These are phyloP conservation scores for Metalampra italica DNA, from an alignment of 2,888 invertebrate species.

Conservation along the genomic window DNA sequence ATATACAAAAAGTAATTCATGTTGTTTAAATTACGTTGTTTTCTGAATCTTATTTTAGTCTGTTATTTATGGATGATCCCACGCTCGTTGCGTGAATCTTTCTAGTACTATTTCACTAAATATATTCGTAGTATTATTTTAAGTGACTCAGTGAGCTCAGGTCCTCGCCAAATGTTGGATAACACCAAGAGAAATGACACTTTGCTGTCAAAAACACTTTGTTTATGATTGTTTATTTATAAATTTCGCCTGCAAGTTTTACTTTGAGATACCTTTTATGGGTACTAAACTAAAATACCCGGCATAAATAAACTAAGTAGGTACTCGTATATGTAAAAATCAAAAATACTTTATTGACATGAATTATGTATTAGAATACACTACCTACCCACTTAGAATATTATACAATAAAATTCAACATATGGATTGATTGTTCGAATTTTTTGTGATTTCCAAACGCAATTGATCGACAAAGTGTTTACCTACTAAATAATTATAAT, in stretches of 20 bases:
- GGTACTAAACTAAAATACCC: too few species aligned
- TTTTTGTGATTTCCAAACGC: too few species aligned
- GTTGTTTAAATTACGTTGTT: conserved; percentile 9
- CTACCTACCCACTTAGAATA: too few species aligned
- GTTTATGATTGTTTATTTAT: conserved; percentile 20
- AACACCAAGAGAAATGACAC: conserved; percentile 3
- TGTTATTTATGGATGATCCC: conserved; percentile 35
- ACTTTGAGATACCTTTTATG: too few species aligned
- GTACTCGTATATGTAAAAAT: not conserved
- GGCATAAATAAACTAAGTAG: too few species aligned
- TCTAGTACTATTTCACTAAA: conserved; percentile 18
- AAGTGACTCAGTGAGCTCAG: conserved; percentile 18
- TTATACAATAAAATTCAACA: too few species aligned
- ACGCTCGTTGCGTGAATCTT: conserved; percentile 42
- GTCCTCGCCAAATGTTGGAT: conserved; percentile 37
- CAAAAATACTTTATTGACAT: too few species aligned
- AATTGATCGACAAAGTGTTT: too few species aligned
- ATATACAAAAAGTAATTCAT: too few species aligned
- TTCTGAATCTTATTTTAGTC: conserved; percentile 2
- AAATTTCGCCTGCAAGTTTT: not conserved
- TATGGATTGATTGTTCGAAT: too few species aligned
- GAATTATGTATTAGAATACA: too few species aligned
- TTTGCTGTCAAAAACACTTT: conserved; percentile 1
- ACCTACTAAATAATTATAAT: too few species aligned
- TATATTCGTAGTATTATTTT: not conserved